Base-by-base conservation (phyloP, 2,797 vertebrate genomes). In the Hafferia zeledoni region DNA sequence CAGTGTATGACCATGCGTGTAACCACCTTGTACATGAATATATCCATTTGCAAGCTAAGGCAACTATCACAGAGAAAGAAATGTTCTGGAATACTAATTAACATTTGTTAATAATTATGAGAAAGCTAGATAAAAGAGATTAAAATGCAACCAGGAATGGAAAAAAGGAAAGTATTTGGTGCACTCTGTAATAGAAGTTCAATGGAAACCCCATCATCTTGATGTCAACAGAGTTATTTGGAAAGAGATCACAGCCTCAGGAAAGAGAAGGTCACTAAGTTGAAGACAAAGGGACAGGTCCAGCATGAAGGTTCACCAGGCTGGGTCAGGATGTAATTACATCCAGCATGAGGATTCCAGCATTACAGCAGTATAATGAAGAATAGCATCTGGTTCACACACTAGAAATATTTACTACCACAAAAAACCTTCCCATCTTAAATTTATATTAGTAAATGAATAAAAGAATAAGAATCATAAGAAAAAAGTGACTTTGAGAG, bases 241-340 rank as follows among this genome's bases (percentile, higher is more conserved):
- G 81, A 67, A 90, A 52, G 59, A 86, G 47, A 89, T 87, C n/a
- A 92, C 82, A 86, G 89, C 31, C 61, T 37, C 37, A 82, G 70
- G 63, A 72, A 93, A 83, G n/a, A 78, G 43, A 64, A 83, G 37
- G 59, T 23, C 35, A 52, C 30, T 33, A 64, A 82, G 23, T 8
- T 52, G 74, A 84, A 94, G 87, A 93, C 43, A 72, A 78, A 92
- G 43, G 0, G 2, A 39, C 19, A 69, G 50, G 70, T 87, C 27
- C 17, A 35, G 74, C 70, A 64, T 2, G 4, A 20, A 90, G 55
- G 39, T 92, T 35, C 41, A 39, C 35, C 15, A 64, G 43, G 57
- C 41, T 83, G 52, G n/a, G 43, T 81, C 74, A 94, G 43, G 59
- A 86, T 47, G 59, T 4, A 7, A 87, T 59, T 69, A 91, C 43